Evolutionary conservation across 2,888 invertebrate species (phyloP).

Genomic region (Diarsia dahlii): DNA sequence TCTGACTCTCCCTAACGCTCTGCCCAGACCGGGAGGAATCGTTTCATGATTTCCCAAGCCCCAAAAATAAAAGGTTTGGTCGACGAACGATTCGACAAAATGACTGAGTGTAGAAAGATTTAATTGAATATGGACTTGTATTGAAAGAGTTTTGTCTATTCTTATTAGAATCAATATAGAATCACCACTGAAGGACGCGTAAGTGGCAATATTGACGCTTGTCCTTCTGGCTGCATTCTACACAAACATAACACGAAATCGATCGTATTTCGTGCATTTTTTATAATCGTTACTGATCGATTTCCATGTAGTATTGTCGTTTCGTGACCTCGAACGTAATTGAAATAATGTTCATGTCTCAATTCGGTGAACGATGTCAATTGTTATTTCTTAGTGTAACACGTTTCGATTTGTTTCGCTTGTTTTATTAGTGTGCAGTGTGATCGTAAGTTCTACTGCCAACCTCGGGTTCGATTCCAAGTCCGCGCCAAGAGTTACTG

Average conservation of each 20-base stretch:
- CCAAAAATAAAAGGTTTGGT: too few species aligned
- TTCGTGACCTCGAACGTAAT: conserved; percentile 56
- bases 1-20: too few species aligned
- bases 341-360: conserved; percentile 49
- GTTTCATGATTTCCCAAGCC: too few species aligned
- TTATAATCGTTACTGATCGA: conserved; percentile 46
- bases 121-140: too few species aligned
- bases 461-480: background rate
- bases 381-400: conserved; percentile 37
- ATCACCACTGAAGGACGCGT: too few species aligned
- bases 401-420: background rate
- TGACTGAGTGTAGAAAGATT: too few species aligned
- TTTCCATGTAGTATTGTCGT: conserved; percentile 40
- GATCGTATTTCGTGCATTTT: conserved; percentile 34
- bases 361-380: conserved; percentile 42
- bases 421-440: background rate
- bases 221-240: background rate
- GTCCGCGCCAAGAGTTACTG: background rate
- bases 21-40: too few species aligned
- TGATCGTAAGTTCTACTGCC: too few species aligned
- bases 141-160: too few species aligned
- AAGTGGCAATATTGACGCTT: too few species aligned
- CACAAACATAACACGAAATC: conserved; percentile 9
- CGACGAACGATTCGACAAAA: too few species aligned
- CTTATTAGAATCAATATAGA: too few species aligned